A percentile compares a stretch with the other conserved stretches of the same genome.
Conservation (phyloP, 2,113 vertebrate genomes). For the Diadophis punctatus region DNA sequence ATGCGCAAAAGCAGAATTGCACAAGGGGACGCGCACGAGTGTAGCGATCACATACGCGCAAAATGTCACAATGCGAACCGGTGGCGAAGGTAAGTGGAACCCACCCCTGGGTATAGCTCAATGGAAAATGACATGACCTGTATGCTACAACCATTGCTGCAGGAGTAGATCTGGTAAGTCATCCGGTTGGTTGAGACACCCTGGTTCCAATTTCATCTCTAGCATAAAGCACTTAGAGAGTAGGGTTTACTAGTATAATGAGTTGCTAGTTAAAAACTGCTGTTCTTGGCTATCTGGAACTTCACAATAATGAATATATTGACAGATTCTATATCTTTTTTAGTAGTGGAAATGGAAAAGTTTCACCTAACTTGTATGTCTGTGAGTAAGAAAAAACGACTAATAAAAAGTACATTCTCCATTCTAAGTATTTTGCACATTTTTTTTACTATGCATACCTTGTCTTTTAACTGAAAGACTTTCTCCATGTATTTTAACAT, state of each 20-base stretch:
- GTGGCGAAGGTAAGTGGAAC: too few species aligned
- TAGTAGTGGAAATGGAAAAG: background rate
- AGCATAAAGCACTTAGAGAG: background rate
- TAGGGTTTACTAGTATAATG: background rate
- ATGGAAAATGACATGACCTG: background rate
- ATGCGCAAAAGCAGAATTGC: too few species aligned
- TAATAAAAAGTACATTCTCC: constrained; percentile 43
- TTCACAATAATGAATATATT: background rate
- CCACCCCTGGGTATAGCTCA: background rate
- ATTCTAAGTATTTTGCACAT: constrained; percentile 18
- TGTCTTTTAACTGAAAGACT: background rate
- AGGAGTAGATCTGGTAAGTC: background rate
- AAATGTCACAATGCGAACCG: too few species aligned
- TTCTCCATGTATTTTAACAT: background rate
- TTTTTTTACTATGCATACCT: constrained; percentile 34
- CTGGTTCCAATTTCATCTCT: background rate
- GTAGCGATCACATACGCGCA: too few species aligned
- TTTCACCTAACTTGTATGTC: background rate
- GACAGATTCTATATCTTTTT: background rate
- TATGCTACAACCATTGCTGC: background rate
- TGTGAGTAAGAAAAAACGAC: constrained; percentile 15
- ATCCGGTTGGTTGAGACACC: background rate
- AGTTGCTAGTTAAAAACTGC: too few species aligned
- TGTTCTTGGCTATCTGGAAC: background rate
- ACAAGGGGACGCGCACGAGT: too few species aligned